Evolutionary conservation across 2,888 invertebrate genomes (phyloP).

Genomic region (Sisyra terminalis): DNA sequence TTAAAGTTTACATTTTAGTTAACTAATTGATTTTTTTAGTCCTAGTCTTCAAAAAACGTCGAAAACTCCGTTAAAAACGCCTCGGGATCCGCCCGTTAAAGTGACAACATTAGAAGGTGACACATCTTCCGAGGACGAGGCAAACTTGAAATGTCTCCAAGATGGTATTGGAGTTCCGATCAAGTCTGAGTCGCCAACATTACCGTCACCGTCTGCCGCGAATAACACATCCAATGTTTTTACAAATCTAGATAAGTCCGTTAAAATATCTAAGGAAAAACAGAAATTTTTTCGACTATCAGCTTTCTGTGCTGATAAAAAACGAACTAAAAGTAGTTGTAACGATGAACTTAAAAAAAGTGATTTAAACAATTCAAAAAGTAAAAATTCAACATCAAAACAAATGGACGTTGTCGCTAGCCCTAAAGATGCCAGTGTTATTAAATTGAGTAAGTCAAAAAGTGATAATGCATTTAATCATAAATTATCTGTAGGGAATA

Average conservation of each 20-base stretch:
- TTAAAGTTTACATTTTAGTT: too few species aligned
- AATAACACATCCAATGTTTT: slow-evolving; percentile 17
- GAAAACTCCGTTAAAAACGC: too few species aligned
- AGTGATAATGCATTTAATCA: slow-evolving; percentile 9
- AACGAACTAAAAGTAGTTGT: slow-evolving; percentile 17
- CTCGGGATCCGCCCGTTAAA: too few species aligned
- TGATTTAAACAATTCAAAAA: slow-evolving; percentile 15
- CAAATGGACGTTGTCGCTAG: too few species aligned
- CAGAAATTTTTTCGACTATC: slow-evolving; percentile 73
- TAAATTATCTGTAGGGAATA: neutral
- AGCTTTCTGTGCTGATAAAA: slow-evolving; percentile 56
- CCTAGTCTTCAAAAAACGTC: too few species aligned
- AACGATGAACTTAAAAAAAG: slow-evolving; percentile 10
- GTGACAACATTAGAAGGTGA: too few species aligned
- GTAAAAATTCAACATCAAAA: slow-evolving; percentile 1
- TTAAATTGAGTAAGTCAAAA: slow-evolving; percentile 10
- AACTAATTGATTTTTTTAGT: too few species aligned
- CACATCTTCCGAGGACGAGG: too few species aligned
- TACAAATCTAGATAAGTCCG: slow-evolving; percentile 34
- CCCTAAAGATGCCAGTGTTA: neutral
- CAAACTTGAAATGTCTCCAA: neutral
- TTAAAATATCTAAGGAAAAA: slow-evolving; percentile 73
- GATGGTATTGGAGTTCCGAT: slow-evolving; percentile 9
- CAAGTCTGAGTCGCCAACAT: slow-evolving; percentile 9
- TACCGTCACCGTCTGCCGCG: slow-evolving; percentile 18